These are phyloP conservation scores for Oceanodroma tethys DNA, from an alignment of 2,113 vertebrate genomes.

Conservation along the genomic window DNA sequence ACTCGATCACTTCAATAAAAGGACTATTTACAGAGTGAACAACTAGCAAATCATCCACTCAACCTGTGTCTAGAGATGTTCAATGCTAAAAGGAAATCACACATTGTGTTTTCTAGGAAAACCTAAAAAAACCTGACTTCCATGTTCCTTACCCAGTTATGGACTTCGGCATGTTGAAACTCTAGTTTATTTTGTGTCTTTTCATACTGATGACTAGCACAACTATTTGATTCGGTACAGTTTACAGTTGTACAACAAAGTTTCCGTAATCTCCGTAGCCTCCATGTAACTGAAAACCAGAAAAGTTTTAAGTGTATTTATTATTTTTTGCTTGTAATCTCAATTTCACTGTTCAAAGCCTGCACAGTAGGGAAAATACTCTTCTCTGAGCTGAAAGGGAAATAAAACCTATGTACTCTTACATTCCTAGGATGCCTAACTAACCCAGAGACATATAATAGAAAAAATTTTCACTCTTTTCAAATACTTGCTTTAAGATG, in stretches of 20 bases:
- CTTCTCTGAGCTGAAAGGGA: background rate
- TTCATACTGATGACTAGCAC: background rate
- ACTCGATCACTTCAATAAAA: slow-evolving; percentile 8
- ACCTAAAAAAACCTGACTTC: background rate
- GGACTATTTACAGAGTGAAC: slow-evolving; percentile 8
- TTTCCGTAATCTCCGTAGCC: background rate
- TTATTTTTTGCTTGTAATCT: background rate
- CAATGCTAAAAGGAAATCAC: background rate
- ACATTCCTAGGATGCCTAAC: background rate
- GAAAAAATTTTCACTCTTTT: background rate
- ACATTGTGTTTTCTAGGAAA: background rate
- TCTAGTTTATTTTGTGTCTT: background rate
- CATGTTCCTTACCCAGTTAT: background rate
- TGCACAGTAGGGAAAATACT: background rate
- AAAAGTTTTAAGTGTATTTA: background rate
- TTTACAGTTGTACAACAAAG: background rate
- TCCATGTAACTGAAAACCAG: background rate
- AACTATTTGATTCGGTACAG: background rate
- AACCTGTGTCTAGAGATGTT: background rate
- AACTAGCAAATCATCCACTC: slow-evolving; percentile 27
- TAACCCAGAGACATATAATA: background rate
- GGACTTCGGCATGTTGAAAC: background rate
- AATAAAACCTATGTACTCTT: background rate
- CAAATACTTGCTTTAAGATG: background rate
- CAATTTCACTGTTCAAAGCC: background rate